Evolutionary conservation across 2,888 invertebrate genomes (phyloP), one percentile per base, ranked within the genome.

Genomic region (Cephus rjabovi): DNA sequence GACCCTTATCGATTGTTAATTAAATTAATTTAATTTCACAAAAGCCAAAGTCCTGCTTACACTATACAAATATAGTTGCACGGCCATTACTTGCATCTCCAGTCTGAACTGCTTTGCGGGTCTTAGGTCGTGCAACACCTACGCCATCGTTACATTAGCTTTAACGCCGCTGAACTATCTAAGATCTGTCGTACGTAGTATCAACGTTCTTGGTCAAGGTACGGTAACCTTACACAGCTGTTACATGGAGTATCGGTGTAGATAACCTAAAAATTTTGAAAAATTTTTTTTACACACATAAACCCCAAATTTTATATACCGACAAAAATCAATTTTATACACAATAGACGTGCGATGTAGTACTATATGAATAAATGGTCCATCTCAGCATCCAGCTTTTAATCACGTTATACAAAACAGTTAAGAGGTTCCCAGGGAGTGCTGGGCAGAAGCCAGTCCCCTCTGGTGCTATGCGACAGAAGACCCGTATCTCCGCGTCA

Each of bases 351-450:
- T 56, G 56, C 9, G 56, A 56, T 56, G 23, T 23, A 23, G 23
- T 23, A 23, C 0, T 9, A 23, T 56, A 23, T 9, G 2, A 56
- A 56, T 56, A 56, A 56, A 56, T 23, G 56, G 56, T 56, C 56
- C 56, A 23, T 56, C 56, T 23, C 56, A 56, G 56, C 56, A 56
- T 56, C 56, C 23, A 56, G 56, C 56, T 80, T 82, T 87, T 88
- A 89, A 90, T 90, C 86, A 88, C 82, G 87, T 87, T 88, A 89
- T 85, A 90, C 89, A 89, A 90, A 91, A 90, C 87, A 87, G 86
- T 90, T 88, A 87, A 89, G 83, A 85, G 83, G 87, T 89, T 89
- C 88, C 87, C 89, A 90, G 85, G 86, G 82, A 81, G 82, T 70
- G 79, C 77, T 69, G 69, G 71, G 75, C 79, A 76, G 75, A 81